Evolutionary conservation across 2,797 vertebrate species (phyloP), one percentile per base, ranked within the genome.

Genomic region (Hylomyscus alleni): DNA sequence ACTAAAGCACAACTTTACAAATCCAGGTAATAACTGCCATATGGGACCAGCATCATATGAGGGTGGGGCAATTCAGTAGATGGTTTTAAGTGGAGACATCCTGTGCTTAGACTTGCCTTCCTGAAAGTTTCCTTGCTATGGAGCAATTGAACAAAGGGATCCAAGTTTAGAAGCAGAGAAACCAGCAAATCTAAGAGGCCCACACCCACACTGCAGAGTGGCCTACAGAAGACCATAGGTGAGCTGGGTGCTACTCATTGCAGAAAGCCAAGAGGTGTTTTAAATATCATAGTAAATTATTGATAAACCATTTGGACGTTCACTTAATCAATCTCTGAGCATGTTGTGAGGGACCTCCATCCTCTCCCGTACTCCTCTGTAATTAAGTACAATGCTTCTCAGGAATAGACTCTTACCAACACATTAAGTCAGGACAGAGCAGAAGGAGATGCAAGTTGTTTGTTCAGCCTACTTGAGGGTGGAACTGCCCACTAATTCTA

Each of bases 251-350:
- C 92, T 97, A 95, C 94, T 95, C 92, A 73, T 77, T 94, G 60
- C 89, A 95, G 98, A 97, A 97, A 96, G 94, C 96, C 75, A 40
- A 93, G 86, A 65, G 93, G 85, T 77, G 69, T 95, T 95, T 96
- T 90, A 95, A 97, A 96, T 93, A 85, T 96, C 95, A 96, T 65
- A 96, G 87, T 97, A 83, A 96, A 94, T 90, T 95, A 97, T 97
- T 80, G 93, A 98, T 96, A 52, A 80, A 58, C 76, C 89, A 52
- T 93, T 95, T 96, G 91, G 56, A 91, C 26, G 47, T 85, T 84
- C 94, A 96, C 84, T 98, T 97, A 95, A 96, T 97, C 98, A 98
- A 82, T 96, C 95, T 85, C 95, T 0, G 13, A 75, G 62, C 50
- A 4, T n/a, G 89, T 96, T 67, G 69, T 82, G 87, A 91, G 95